Base-by-base conservation (phyloP, 2,113 vertebrate genomes). In the Miniopterus natalensis region DNA sequence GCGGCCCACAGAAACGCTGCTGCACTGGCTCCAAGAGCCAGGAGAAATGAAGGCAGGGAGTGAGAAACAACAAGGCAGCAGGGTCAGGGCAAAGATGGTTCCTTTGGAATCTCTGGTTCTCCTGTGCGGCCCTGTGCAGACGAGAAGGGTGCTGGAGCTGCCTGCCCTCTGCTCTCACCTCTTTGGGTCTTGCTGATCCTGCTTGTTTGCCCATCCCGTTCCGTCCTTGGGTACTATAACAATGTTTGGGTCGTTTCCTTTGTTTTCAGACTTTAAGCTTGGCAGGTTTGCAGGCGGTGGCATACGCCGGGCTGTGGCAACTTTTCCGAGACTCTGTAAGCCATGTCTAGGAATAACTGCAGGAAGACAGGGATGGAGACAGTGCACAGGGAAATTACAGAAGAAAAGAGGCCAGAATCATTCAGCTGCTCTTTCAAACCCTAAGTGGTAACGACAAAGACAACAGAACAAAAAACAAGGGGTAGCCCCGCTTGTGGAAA, bases 151-250 rank as follows among this genome's bases (percentile, higher is more conserved):
- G 2, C 84, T 0, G 3, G 49, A 8, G 45, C 51, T 11, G 0
- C 59, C 45, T 2, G 6, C 57, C 75, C 25, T 9, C 2, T 20
- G 61, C 59, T 40, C 97, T 81, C 86, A 99, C 99, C 99, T 99
- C 99, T 99, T 99, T 99, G 99, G 99, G 99, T 99, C 99, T 99
- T 99, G 98, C 98, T 99, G 99, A 97, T 99, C 99, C 99, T 99
- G 99, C 99, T 99, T 99, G 99, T 99, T 99, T 98, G 99, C 99
- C 99, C 99, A 99, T 99, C 99, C 99, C 99, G 99, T 99, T 96
- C 99, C 99, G 99, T 99, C 99, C 98, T 99, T 99, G 98, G 99
- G 99, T 98, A 99, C 99, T 98, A 99, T 99, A 98, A 99, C 98
- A 98, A 99, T 99, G 99, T 99, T 99, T 97, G 99, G 99, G 98